A percentile compares a stretch with the other conserved stretches of the same genome.
phyloP scores from a whole-genome alignment of 2,113 vertebrate genomes.

The Gracilinanus agilis region DNA sequence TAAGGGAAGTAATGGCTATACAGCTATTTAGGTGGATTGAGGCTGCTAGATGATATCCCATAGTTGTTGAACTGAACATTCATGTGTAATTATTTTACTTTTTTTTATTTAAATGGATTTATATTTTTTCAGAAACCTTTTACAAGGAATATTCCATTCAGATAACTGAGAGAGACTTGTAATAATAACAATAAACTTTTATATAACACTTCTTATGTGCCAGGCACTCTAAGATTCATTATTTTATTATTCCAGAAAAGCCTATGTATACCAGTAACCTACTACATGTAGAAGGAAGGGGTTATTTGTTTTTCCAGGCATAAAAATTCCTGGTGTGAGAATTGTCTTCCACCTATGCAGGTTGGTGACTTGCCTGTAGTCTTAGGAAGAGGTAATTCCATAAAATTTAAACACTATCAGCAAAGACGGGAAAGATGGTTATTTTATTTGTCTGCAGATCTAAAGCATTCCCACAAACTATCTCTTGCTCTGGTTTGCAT shows the following conservation, averaged over 20 bases:
- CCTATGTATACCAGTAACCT: neutral
- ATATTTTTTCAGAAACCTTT: neutral
- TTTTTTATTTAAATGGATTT: neutral
- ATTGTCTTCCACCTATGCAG: neutral
- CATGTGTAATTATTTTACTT: neutral
- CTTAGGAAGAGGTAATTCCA: neutral
- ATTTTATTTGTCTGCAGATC: slow-evolving; percentile 73
- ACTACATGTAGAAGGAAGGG: neutral
- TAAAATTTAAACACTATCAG: neutral
- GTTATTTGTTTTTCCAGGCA: neutral
- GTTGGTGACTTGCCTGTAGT: neutral
- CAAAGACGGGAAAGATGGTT: neutral
- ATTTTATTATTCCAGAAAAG: neutral
- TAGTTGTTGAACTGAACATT: neutral
- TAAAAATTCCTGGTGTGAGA: neutral
- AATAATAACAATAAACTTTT: neutral
- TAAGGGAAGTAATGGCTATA: neutral
- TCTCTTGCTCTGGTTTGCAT: slow-evolving; percentile 71
- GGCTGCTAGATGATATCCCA: neutral
- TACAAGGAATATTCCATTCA: neutral
- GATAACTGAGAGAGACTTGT: neutral
- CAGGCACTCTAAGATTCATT: neutral
- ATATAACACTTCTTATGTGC: neutral
- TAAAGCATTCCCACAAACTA: slow-evolving; percentile 64
- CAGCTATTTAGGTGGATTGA: neutral